Evolutionary conservation across 2,113 vertebrate species (phyloP).

Genomic region (Romanogobio albipinnatus): DNA sequence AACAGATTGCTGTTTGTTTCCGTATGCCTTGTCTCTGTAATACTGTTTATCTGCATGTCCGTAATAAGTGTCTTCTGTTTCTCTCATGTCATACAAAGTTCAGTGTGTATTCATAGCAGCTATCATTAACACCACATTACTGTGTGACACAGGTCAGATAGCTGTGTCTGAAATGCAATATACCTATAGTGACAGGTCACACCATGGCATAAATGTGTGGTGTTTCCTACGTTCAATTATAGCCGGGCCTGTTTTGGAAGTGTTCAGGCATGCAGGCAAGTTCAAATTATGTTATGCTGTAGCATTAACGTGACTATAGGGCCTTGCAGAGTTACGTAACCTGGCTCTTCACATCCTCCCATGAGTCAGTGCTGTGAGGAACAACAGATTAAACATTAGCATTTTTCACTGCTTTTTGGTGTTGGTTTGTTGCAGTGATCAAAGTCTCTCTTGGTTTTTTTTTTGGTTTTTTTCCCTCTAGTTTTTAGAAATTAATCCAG

Average conservation of each 20-base stretch:
- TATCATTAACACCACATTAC: not conserved
- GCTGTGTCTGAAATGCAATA: slow-evolving; percentile 34
- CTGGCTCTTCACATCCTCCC: slow-evolving; percentile 19
- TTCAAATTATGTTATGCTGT: not conserved
- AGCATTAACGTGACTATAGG: slow-evolving; percentile 17
- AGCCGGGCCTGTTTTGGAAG: slow-evolving; percentile 45
- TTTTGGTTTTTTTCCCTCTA: too few relatives aligned
- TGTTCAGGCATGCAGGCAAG: slow-evolving; percentile 19
- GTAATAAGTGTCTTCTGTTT: not conserved
- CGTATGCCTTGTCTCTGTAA: not conserved
- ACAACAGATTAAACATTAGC: not conserved
- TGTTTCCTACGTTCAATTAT: slow-evolving; percentile 39
- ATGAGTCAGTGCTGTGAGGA: slow-evolving; percentile 19
- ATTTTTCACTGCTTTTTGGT: not conserved
- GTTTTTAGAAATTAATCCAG: not conserved
- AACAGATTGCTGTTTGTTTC: slow-evolving; percentile 1
- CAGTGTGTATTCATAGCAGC: slow-evolving; percentile 18
- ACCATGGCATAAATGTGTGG: slow-evolving; percentile 37
- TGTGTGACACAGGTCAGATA: not conserved
- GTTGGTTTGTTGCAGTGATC: slow-evolving; percentile 4
- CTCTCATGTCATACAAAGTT: slow-evolving; percentile 32
- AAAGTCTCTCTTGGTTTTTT: not conserved
- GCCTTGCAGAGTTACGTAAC: slow-evolving; percentile 24
- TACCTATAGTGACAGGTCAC: slow-evolving; percentile 20
- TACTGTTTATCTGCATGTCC: not conserved